Evolutionary conservation across 2,888 invertebrate species (phyloP).

Genomic region (Mesoligia furuncula): DNA sequence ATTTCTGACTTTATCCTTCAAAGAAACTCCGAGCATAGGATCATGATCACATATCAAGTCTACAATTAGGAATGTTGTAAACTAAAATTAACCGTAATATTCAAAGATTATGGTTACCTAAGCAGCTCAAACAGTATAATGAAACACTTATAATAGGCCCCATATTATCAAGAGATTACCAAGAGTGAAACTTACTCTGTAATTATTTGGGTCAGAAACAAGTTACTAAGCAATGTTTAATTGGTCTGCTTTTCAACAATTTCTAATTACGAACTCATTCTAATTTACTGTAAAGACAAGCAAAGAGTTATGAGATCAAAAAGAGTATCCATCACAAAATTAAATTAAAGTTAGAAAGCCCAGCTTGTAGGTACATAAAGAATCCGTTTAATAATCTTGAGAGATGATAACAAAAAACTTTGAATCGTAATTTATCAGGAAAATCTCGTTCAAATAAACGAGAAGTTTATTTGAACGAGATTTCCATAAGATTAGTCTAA

Average conservation of each 20-base stretch:
- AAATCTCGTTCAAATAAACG: constrained; percentile 7
- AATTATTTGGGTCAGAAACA: constrained; percentile 55
- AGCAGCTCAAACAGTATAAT: constrained; percentile 22
- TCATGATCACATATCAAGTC: not conserved
- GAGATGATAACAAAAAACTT: constrained; percentile 8
- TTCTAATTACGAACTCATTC: constrained; percentile 35
- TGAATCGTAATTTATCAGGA: constrained; percentile 12
- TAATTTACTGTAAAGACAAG: constrained; percentile 38
- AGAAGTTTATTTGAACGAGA: not conserved
- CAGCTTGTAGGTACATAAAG: not conserved
- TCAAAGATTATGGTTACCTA: not conserved
- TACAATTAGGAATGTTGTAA: not conserved
- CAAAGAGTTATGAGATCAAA: constrained; percentile 14
- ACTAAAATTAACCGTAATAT: not conserved
- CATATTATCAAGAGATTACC: constrained; percentile 35
- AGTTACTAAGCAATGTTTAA: constrained; percentile 46
- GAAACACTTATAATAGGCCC: constrained; percentile 24
- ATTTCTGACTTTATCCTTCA: not conserved
- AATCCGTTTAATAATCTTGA: constrained; percentile 16
- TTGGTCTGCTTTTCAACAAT: constrained; percentile 46
- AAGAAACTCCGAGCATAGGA: not conserved
- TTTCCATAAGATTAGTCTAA: not conserved
- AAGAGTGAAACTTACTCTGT: constrained; percentile 31
- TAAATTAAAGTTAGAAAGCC: constrained; percentile 9
- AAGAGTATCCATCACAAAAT: constrained; percentile 22